A percentile compares a stretch with the other conserved stretches of the same genome.
These are phyloP conservation scores for Ceriagrion tenellum DNA, from an alignment of 2,888 invertebrate species.

Conservation along the genomic window DNA sequence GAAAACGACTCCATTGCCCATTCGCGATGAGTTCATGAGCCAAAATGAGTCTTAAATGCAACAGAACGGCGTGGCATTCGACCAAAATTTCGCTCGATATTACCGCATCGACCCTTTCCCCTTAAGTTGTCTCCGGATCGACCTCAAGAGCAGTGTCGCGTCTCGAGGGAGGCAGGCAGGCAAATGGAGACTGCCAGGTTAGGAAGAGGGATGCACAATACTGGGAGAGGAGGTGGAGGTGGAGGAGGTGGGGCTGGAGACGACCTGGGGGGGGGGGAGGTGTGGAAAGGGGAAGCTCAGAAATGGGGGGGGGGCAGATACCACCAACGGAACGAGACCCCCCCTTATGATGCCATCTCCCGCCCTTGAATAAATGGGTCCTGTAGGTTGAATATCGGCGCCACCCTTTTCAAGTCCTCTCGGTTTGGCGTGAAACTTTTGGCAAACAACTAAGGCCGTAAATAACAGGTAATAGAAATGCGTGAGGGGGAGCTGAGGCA, in stretches of 20 bases:
- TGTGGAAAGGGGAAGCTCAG: not conserved
- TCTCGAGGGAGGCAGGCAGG: too few species aligned
- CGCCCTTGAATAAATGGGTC: conserved; percentile 3
- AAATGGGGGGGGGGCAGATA: not conserved
- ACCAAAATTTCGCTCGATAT: too few species aligned
- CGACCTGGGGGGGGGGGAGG: not conserved
- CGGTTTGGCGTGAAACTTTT: not conserved
- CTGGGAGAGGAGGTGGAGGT: not conserved
- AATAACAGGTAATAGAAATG: conserved; percentile 8
- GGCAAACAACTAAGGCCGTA: conserved; percentile 21
- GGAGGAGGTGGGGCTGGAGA: not conserved
- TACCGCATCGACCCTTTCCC: too few species aligned
- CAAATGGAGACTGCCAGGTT: not conserved
- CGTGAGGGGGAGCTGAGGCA: not conserved
- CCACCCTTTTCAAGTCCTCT: not conserved
- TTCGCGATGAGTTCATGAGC: too few species aligned
- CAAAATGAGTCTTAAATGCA: too few species aligned
- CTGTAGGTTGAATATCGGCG: not conserved
- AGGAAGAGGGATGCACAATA: not conserved
- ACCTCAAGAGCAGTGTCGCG: not conserved
- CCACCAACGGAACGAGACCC: not conserved
- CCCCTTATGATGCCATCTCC: conserved; percentile 6
- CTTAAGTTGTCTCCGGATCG: too few species aligned
- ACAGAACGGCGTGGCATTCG: too few species aligned
- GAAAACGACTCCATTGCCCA: too few species aligned